Conservation (phyloP, 92 coral and sea anemone genomes). For the Zoanthus gigantus region DNA sequence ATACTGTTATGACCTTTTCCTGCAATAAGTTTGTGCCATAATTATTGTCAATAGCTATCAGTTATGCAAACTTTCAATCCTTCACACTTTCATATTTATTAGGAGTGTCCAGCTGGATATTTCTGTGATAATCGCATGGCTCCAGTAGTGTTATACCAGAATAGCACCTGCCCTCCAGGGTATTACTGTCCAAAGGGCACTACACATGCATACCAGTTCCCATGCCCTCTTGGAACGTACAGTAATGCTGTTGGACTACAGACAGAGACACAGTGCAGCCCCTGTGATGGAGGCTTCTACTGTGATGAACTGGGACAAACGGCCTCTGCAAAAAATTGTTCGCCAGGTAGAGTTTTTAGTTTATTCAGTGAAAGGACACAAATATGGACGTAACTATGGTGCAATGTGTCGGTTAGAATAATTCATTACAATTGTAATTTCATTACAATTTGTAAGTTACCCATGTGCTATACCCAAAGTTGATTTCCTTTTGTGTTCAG, state of each 20-base stretch:
- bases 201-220: constrained; percentile 75
- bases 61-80: no score
- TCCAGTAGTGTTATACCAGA: constrained; percentile 88
- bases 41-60: background rate
- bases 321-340: constrained; percentile 75
- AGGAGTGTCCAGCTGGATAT: constrained; percentile 93
- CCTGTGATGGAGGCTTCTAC: constrained; percentile 94
- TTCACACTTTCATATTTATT: background rate
- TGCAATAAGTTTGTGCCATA: no score
- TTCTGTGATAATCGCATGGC: constrained; percentile 91
- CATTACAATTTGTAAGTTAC: no score
- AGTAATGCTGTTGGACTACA: constrained; percentile 80
- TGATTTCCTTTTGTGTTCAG: no score
- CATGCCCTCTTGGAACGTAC: constrained; percentile 94
- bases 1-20: no score
- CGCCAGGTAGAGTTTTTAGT: constrained; percentile 68
- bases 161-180: constrained; percentile 98
- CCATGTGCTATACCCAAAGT: no score
- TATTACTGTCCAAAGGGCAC: constrained; percentile 90
- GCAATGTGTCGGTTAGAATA: no score
- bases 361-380: no score
- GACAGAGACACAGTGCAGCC: constrained; percentile 75
- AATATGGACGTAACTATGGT: no score
- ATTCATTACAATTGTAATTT: no score
- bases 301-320: constrained; percentile 97